Conservation (phyloP, 2,888 invertebrate genomes). For the Muscina levida region DNA sequence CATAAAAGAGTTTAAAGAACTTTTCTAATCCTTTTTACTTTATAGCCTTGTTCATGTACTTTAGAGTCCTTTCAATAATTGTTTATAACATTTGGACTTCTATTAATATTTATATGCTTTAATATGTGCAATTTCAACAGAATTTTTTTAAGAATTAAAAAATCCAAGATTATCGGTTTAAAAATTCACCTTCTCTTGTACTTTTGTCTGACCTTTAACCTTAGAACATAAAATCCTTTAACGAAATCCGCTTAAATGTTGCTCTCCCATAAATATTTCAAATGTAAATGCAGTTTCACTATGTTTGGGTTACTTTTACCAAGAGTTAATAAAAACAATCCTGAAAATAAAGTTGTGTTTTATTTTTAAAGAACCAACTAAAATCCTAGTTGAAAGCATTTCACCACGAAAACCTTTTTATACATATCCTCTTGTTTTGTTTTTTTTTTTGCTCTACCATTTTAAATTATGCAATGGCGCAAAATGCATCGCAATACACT, state of each 20-base stretch:
- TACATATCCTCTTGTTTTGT: conserved; percentile 12
- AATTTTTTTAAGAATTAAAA: no score
- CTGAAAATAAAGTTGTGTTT: neutral
- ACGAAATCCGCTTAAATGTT: neutral
- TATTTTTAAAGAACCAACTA: neutral
- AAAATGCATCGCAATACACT: conserved; percentile 43
- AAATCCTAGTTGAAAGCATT: conserved; percentile 56
- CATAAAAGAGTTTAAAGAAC: no score
- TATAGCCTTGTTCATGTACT: no score
- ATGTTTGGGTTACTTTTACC: neutral
- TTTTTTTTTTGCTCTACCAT: conserved; percentile 32
- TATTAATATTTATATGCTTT: no score
- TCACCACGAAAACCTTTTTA: conserved; percentile 51
- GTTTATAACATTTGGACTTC: no score
- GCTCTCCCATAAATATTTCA: neutral
- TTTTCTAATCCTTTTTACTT: no score
- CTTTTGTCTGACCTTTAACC: no score
- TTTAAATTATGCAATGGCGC: conserved; percentile 48
- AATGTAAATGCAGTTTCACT: neutral
- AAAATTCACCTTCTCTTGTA: no score
- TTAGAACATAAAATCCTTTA: no score
- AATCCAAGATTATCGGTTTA: no score
- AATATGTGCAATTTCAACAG: no score
- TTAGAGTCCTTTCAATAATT: no score
- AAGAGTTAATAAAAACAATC: neutral